Evolutionary conservation across 1,140 invertebrate species (phyloP).

Genomic region (Rhopalosiphum maidis): DNA sequence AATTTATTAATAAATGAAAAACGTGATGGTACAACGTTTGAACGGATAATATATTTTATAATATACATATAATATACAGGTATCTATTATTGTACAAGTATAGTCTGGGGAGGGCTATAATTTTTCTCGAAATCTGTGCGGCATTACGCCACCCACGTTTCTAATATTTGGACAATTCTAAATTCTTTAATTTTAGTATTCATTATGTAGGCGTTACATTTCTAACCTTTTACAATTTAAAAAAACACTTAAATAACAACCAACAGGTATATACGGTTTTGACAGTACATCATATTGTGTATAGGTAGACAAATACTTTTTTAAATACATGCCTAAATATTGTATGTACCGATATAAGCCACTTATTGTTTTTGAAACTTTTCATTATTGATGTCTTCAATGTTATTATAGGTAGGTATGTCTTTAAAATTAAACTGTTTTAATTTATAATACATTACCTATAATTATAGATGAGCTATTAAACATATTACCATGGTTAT

Average conservation of each 20-base stretch:
- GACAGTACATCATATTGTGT: background rate
- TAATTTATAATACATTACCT: background rate
- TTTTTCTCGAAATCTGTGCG: background rate
- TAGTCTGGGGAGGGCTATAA: background rate
- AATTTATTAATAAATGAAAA: constrained; percentile 16
- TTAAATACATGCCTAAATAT: background rate
- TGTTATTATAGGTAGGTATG: background rate
- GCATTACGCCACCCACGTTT: constrained; percentile 5
- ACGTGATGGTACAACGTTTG: background rate
- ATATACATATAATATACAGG: background rate
- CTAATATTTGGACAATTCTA: background rate
- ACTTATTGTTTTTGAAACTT: background rate
- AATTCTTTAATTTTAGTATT: constrained; percentile 6
- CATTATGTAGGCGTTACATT: background rate
- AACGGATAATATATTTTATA: background rate
- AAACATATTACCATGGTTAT: background rate
- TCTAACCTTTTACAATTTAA: constrained; percentile 17
- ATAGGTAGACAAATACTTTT: background rate
- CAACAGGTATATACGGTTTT: background rate
- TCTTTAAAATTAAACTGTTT: background rate
- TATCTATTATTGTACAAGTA: background rate
- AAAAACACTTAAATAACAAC: background rate
- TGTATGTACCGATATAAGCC: background rate
- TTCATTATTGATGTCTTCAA: background rate
- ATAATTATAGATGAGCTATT: background rate